Percentiles rank a stretch among this genome's conserved stretches.
Evolutionary conservation across 2,888 invertebrate genomes (phyloP).

Genomic region (Morpho helenor): DNA sequence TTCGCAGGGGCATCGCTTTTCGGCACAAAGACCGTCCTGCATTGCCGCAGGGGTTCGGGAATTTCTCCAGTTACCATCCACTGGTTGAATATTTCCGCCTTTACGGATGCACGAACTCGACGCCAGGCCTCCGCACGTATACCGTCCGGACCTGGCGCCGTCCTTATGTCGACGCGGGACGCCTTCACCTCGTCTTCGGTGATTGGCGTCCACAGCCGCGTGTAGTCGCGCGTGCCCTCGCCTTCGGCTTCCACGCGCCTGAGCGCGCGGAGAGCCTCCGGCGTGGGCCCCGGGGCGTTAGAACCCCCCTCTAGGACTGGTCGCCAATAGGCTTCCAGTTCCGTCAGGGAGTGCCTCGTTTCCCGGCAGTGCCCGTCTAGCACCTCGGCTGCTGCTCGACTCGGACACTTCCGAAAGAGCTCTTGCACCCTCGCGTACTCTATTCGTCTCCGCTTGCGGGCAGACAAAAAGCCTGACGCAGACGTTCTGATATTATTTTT

Average conservation of each 20-base stretch:
- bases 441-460: conserved; percentile 12
- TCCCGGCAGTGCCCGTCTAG: no score
- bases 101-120: conserved; percentile 14
- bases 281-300: no score
- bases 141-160: conserved; percentile 33
- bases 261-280: no score
- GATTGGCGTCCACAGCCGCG: conserved; percentile 22
- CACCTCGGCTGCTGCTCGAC: conserved; percentile 24
- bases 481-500: background rate
- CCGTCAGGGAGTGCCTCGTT: no score
- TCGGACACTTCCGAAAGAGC: conserved; percentile 20
- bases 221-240: no score
- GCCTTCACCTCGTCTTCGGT: conserved; percentile 24
- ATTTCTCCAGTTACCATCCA: conserved; percentile 21
- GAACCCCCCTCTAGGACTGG: no score
- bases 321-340: no score
- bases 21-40: no score
- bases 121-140: conserved; percentile 26
- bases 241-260: no score
- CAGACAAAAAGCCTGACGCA: conserved; percentile 4
- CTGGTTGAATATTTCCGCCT: no score
- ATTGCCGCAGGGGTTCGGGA: conserved; percentile 22
- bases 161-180: conserved; percentile 9
- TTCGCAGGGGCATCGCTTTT: conserved; percentile 26
- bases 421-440: conserved; percentile 28